A percentile compares a stretch with the other conserved stretches of the same genome.
These are phyloP conservation scores for Gephyroberyx darwinii DNA, from an alignment of 2,797 vertebrate genomes.

Conservation along the genomic window DNA sequence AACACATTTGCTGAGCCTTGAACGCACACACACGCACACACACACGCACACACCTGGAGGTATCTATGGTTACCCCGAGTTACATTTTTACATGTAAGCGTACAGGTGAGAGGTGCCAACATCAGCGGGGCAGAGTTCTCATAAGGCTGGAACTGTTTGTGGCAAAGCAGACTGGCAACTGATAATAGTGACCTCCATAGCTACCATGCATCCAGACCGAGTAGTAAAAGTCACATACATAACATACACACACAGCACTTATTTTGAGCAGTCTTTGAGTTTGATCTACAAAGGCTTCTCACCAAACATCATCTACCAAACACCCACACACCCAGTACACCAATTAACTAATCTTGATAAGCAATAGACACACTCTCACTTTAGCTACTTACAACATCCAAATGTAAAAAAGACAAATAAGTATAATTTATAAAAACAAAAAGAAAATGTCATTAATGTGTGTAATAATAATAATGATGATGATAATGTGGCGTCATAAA, in stretches of 20 bases:
- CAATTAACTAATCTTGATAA: conserved; percentile 42
- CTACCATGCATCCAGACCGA: conserved; percentile 33
- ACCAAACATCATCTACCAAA: conserved; percentile 58
- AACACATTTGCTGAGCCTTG: conserved; percentile 24
- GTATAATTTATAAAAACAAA: conserved; percentile 75
- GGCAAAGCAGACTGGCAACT: not conserved
- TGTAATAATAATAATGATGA: conserved; percentile 52
- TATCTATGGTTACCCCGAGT: conserved; percentile 70
- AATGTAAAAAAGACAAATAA: conserved; percentile 45
- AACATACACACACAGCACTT: conserved; percentile 32
- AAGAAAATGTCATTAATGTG: conserved; percentile 54
- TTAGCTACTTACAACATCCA: conserved; percentile 54
- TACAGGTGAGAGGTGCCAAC: conserved; percentile 57
- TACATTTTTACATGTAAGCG: conserved; percentile 23
- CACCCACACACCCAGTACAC: conserved; percentile 64
- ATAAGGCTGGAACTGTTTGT: conserved; percentile 10
- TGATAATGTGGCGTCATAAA: conserved; percentile 35
- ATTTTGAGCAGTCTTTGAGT: conserved; percentile 66
- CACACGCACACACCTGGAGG: conserved; percentile 63
- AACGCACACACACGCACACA: conserved; percentile 40
- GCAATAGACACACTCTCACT: conserved; percentile 43
- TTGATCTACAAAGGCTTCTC: conserved; percentile 74
- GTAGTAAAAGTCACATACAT: conserved; percentile 58
- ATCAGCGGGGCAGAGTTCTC: conserved; percentile 37
- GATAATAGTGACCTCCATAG: conserved; percentile 27